Base-by-base conservation (phyloP, 1,140 invertebrate species). In the Neuroterus valhalla region DNA sequence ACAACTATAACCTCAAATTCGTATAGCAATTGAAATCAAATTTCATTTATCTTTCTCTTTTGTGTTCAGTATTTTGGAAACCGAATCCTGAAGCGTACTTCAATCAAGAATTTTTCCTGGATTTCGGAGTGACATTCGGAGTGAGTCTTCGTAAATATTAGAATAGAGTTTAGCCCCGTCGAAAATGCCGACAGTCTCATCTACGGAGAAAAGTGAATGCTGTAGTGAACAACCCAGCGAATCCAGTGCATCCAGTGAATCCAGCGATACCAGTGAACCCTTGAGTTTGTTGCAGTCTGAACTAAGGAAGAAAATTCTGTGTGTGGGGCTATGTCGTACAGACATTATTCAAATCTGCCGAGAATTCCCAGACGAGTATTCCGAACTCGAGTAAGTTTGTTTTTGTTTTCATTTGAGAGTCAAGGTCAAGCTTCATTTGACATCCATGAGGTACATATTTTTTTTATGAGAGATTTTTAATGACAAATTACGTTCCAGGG, bases 261-360 rank as follows among this genome's bases (percentile, higher is more conserved):
- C 23, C 12, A 62, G 55, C 26, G 55, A 62, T 15, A 31, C 23
- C 31, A 26, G 31, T 31, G 55, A 62, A 6, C n/a, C 55, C 31
- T 38, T 38, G 10, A 38, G 31, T 38, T 38, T 38, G 31, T 38
- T 38, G 31, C 31, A 38, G 6, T 50, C 42, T 15, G 81, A 77
- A 21, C 42, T 17, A 0, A 72, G 68, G 12, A 68, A 73, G 11
- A 89, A 86, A 78, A 84, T 90, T 43, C 72, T 90, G 4, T 89
- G 88, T 62, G 84, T 92, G 3, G 92, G 92, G 6, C 80, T 90
- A 23, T 88, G 87, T 44, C 91, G 91, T 45, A 71, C 93, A 23
- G 92, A 93, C 62, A 88, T 92, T 72, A 86, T 92, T 17, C 91
- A 91, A 75, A 79, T 91, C 0, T 90, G 91, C 26, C 78, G 88